Evolutionary conservation across 1,140 invertebrate species (phyloP).

Genomic region (Rhagoletis zephyria): DNA sequence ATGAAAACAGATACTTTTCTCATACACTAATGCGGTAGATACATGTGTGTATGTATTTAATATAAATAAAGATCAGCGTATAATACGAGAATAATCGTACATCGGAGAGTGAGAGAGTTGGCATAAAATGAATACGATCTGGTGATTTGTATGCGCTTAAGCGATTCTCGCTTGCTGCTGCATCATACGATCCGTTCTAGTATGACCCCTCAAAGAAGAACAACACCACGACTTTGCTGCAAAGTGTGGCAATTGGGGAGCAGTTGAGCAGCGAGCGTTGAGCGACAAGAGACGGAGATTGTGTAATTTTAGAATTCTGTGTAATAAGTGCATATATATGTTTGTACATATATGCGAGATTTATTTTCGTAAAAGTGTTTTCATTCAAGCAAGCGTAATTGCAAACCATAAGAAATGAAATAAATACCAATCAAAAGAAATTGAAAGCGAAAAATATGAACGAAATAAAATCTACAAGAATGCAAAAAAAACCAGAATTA

Average conservation of each 20-base stretch:
- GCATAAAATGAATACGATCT: conserved; percentile 36
- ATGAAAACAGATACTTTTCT: not conserved
- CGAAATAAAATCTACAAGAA: not conserved
- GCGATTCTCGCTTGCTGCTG: not conserved
- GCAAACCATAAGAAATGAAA: conserved; percentile 2
- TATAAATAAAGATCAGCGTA: conserved; percentile 2
- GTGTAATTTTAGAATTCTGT: conserved; percentile 56
- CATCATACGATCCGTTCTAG: not conserved
- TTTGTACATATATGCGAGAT: not conserved
- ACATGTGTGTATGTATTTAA: not conserved
- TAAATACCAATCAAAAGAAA: conserved; percentile 8
- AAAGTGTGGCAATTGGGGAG: not conserved
- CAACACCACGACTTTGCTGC: conserved; percentile 15
- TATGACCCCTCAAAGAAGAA: not conserved
- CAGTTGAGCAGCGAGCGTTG: not conserved
- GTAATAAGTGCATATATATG: not conserved
- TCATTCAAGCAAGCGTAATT: conserved; percentile 17
- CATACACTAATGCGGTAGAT: not conserved
- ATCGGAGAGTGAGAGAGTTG: not conserved
- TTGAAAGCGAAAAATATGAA: not conserved
- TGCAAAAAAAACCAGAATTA: no score
- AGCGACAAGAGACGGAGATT: not conserved
- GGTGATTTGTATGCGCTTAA: not conserved
- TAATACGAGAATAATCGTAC: not conserved
- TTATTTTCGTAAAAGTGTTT: conserved; percentile 43